phyloP scores from a whole-genome alignment of 2,797 vertebrate species.

The Coregonus suidteri region DNA sequence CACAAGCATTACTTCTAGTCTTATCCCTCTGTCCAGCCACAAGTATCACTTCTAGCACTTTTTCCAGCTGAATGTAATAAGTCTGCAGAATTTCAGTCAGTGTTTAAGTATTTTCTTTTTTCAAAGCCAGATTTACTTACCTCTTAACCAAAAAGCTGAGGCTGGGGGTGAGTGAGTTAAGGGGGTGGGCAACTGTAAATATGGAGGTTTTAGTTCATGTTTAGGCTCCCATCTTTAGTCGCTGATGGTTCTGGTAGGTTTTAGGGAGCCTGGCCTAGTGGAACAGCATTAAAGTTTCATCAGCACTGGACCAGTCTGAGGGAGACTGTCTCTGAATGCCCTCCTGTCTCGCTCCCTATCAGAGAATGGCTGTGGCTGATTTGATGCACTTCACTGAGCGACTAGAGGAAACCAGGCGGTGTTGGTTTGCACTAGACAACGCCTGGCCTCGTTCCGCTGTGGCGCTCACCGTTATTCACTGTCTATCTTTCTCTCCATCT shows the following conservation, averaged over 20 bases:
- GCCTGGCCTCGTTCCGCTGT: constrained; percentile 30
- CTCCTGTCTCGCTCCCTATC: constrained; percentile 2
- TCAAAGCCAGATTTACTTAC: not conserved
- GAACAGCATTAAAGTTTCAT: constrained; percentile 52
- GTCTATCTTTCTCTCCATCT: constrained; percentile 50
- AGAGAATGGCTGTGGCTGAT: constrained; percentile 35
- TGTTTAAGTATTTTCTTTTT: not conserved
- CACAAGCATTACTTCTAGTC: too few relatives aligned
- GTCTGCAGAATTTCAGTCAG: not conserved
- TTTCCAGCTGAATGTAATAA: not conserved
- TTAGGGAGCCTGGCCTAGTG: constrained; percentile 24
- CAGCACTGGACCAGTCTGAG: constrained; percentile 25
- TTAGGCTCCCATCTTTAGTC: not conserved
- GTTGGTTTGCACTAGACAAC: constrained; percentile 46
- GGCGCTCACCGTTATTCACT: constrained; percentile 39
- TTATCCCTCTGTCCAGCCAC: too few relatives aligned
- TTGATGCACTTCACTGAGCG: constrained; percentile 33
- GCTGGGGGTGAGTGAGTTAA: too few relatives aligned
- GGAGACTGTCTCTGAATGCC: constrained; percentile 7
- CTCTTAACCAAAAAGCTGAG: too few relatives aligned
- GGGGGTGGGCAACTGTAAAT: not conserved
- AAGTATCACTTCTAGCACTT: not conserved
- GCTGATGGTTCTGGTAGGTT: not conserved
- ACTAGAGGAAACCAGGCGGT: constrained; percentile 31
- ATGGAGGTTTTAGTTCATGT: not conserved